Evolutionary conservation across 2,888 invertebrate genomes (phyloP), one percentile per base, ranked within the genome.

Genomic region (Drosophila atroscutellata): DNA sequence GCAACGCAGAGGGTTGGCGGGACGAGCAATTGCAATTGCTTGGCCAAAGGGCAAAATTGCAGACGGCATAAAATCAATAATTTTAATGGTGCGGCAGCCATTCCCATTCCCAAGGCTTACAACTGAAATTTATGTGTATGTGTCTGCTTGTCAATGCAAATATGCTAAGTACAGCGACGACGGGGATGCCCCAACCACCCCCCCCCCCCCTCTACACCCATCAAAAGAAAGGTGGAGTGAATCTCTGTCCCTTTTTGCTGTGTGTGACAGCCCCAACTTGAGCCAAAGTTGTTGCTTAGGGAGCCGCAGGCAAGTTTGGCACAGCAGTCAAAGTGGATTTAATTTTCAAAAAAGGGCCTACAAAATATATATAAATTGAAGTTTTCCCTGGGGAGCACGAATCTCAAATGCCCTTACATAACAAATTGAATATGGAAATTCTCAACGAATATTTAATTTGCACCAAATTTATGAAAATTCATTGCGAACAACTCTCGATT

Each of bases 31-130:
- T n/a, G 64, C 77, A 79, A 83, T 72, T 83, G 77, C 68, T 69
- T 84, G 81, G 82, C 86, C 89, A 84, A 82, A 87, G 86, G 86
- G 82, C 89, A 88, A 75, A 83, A 86, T 86, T 80, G 88, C 88
- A 86, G 88, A 86, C 88, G 86, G 88, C 86, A 86, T 60, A 89
- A 88, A 87, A 87, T 87, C 86, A 86, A 87, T 87, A 87, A 85
- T 75, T 82, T 82, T 77, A 88, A 85, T 87, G 85, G 45, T 24
- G 45, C 45, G 45, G 86, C 58, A 34, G 56, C 68, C 64, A 58
- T 50, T 42, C 68, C 72, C 76, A 64, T 61, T 36, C 36, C 51
- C 54, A 55, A 55, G 26, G 36, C 37, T 56, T 59, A 57, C 65
- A 62, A 55, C 63, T 75, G 54, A 61, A 80, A 72, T 72, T 60